phyloP scores from a whole-genome alignment of 2,888 invertebrate genomes.

The Omphaloscelis lunosa region DNA sequence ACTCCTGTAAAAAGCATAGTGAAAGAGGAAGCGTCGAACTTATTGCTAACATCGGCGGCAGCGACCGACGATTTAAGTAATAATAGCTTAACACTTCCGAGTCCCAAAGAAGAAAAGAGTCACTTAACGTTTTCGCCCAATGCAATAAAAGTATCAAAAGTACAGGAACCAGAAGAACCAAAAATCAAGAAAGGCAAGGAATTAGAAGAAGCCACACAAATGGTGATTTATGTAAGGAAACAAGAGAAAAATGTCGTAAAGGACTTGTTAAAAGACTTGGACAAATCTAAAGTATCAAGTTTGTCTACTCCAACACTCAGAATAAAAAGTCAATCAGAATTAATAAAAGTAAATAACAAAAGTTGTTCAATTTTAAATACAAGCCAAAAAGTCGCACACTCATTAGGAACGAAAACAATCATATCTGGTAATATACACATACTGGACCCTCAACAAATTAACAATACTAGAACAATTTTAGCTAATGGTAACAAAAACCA shows the following conservation, averaged over 20 bases:
- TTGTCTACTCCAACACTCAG: slow-evolving; percentile 81
- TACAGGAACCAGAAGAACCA: slow-evolving; percentile 82
- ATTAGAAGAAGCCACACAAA: slow-evolving; percentile 88
- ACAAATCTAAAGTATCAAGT: slow-evolving; percentile 81
- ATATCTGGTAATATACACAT: slow-evolving; percentile 90
- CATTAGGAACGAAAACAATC: slow-evolving; percentile 88
- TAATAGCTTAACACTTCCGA: slow-evolving; percentile 87
- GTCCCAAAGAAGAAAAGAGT: slow-evolving; percentile 93
- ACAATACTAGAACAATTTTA: slow-evolving; percentile 88
- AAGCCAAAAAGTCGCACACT: slow-evolving; percentile 85
- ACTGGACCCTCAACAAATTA: slow-evolving; percentile 85
- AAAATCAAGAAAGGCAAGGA: slow-evolving; percentile 72
- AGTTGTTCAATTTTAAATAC: slow-evolving; percentile 88
- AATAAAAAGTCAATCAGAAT: slow-evolving; percentile 86
- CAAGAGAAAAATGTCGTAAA: slow-evolving; percentile 91
- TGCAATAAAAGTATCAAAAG: slow-evolving; percentile 92
- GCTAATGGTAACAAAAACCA: slow-evolving; percentile 87
- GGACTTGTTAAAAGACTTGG: slow-evolving; percentile 92
- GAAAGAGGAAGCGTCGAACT: slow-evolving; percentile 88
- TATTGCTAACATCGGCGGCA: slow-evolving; percentile 86
- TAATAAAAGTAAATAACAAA: slow-evolving; percentile 87
- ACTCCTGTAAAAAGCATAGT: slow-evolving; percentile 87
- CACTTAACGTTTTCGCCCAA: slow-evolving; percentile 94
- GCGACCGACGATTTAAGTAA: slow-evolving; percentile 79
- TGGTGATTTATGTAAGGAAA: slow-evolving; percentile 88